These are phyloP conservation scores for Sebastes cheni DNA, from an alignment of 2,797 vertebrate species.

Conservation along the genomic window DNA sequence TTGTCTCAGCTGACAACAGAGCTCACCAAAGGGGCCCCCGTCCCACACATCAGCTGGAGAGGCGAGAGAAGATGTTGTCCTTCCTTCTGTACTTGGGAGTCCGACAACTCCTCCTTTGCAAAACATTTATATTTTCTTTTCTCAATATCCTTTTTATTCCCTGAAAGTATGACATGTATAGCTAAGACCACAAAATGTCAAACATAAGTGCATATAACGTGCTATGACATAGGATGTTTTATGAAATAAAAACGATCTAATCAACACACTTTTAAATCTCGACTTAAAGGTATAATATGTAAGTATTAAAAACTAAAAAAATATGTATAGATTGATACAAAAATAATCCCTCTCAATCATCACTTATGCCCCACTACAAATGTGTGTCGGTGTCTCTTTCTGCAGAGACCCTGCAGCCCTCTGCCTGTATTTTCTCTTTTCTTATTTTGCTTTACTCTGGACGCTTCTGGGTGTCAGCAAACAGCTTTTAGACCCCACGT, in stretches of 20 bases:
- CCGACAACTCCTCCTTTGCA: neutral
- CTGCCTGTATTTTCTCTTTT: no score
- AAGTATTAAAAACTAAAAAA: no score
- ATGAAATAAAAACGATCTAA: neutral
- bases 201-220: neutral
- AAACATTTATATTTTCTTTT: slow-evolving; percentile 13
- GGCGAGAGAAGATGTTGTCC: slow-evolving; percentile 82
- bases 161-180: neutral
- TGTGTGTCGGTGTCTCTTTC: no score
- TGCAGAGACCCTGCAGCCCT: no score
- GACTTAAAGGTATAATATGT: neutral
- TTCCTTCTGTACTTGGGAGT: slow-evolving; percentile 37
- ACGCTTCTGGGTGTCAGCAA: no score
- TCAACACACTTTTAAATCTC: neutral
- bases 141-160: neutral
- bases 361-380: no score
- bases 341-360: no score
- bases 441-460: no score
- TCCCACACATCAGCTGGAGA: slow-evolving; percentile 87
- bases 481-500: no score
- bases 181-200: neutral
- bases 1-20: slow-evolving; percentile 95
- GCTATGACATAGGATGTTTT: neutral
- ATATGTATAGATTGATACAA: fast-evolving
- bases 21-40: slow-evolving; percentile 86